Conservation (phyloP, 2,113 vertebrate genomes). For the Paedocypris sp. region DNA sequence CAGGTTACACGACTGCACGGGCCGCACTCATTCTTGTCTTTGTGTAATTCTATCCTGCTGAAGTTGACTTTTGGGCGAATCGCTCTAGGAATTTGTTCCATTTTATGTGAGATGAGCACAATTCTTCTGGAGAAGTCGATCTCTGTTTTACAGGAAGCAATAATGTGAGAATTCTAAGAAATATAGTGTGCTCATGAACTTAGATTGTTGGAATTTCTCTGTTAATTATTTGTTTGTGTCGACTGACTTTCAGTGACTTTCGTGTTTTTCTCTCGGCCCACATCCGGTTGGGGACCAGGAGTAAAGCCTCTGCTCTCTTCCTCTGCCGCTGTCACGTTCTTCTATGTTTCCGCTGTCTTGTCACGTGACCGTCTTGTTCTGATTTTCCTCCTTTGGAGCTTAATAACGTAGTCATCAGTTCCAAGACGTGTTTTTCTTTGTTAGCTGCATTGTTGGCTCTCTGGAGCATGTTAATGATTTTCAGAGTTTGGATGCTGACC, state of each 20-base stretch:
- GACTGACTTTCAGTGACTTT: not conserved
- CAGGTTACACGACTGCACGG: constrained; percentile 7
- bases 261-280: not conserved
- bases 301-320: not conserved
- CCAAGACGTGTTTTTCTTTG: not conserved
- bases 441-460: not conserved
- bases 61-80: no score
- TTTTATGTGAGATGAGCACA: no score
- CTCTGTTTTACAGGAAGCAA: no score
- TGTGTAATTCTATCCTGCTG: constrained; percentile 22
- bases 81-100: no score
- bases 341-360: no score
- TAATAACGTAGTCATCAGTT: not conserved
- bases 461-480: not conserved
- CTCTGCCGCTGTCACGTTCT: no score
- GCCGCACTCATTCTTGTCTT: not conserved
- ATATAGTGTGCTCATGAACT: no score
- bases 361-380: no score
- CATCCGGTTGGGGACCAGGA: constrained; percentile 3
- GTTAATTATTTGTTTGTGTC: not conserved
- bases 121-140: no score
- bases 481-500: not conserved
- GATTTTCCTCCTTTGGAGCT: no score
- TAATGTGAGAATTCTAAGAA: no score
- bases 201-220: not conserved